Conservation (phyloP, 2,113 vertebrate genomes). For the Falcunculus frontatus region DNA sequence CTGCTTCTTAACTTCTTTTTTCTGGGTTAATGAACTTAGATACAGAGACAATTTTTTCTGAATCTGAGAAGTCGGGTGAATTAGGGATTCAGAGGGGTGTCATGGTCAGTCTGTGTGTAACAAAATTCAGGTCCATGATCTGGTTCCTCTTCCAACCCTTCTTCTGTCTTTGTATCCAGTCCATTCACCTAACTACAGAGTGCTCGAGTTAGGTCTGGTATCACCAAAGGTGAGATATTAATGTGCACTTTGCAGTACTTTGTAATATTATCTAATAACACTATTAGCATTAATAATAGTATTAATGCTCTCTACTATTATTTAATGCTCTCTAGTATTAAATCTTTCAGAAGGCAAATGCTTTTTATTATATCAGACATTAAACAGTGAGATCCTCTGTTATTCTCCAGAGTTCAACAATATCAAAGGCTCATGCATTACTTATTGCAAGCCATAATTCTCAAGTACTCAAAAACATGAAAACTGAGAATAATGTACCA, state of each 20-base stretch:
- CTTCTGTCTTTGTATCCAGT: neutral
- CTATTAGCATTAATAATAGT: neutral
- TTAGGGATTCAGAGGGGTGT: neutral
- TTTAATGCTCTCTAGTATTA: neutral
- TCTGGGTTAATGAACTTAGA: neutral
- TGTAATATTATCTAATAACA: neutral
- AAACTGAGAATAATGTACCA: constrained; percentile 33
- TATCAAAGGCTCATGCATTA: constrained; percentile 39
- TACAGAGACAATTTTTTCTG: neutral
- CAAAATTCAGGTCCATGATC: neutral
- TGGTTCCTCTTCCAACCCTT: neutral
- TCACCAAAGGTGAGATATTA: neutral
- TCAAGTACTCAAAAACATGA: constrained; percentile 23
- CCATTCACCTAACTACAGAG: neutral
- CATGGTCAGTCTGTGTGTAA: neutral
- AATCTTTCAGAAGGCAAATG: constrained; percentile 29
- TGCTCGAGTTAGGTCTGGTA: neutral
- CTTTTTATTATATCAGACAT: constrained; percentile 49
- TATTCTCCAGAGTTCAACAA: constrained; percentile 47
- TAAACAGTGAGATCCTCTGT: constrained; percentile 27
- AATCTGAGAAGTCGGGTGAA: neutral
- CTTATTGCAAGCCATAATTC: constrained; percentile 42
- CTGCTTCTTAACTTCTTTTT: neutral
- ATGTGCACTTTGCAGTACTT: neutral
- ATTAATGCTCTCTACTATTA: neutral